Evolutionary conservation across 2,888 invertebrate genomes (phyloP).

Genomic region (Apocheima hispidaria): DNA sequence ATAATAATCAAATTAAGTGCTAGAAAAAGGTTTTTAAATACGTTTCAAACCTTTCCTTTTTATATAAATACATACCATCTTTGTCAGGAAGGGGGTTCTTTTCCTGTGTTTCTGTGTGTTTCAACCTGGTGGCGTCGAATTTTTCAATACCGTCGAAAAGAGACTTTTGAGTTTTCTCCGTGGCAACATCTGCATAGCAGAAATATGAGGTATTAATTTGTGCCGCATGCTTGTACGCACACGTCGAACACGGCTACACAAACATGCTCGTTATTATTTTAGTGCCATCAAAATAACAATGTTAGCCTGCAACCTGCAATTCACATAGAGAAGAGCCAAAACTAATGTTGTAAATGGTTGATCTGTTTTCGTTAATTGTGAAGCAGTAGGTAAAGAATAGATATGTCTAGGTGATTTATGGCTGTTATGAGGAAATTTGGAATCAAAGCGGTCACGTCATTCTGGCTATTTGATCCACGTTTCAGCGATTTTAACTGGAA

Average conservation of each 20-base stretch:
- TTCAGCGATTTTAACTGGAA: slow-evolving; percentile 25
- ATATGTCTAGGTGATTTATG: slow-evolving; percentile 14
- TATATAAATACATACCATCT: slow-evolving; percentile 88
- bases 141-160: slow-evolving; percentile 94
- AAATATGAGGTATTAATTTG: slow-evolving; percentile 30
- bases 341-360: background rate
- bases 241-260: slow-evolving; percentile 41
- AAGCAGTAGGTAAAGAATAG: slow-evolving; percentile 4
- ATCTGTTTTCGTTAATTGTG: slow-evolving; percentile 19
- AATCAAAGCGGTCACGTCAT: slow-evolving; percentile 53
- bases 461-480: slow-evolving; percentile 43
- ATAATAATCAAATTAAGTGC: slow-evolving; percentile 24
- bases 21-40: slow-evolving; percentile 4
- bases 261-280: slow-evolving; percentile 65
- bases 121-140: slow-evolving; percentile 93
- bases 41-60: background rate
- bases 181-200: slow-evolving; percentile 91
- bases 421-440: slow-evolving; percentile 42
- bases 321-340: background rate
- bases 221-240: slow-evolving; percentile 40
- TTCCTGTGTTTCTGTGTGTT: slow-evolving; percentile 96
- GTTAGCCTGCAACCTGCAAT: slow-evolving; percentile 21
- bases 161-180: slow-evolving; percentile 94
- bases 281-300: slow-evolving; percentile 39
- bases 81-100: slow-evolving; percentile 97